Evolutionary conservation across 2,113 vertebrate genomes (phyloP), one percentile per base, ranked within the genome.

Genomic region (Ageneiosus marmoratus): DNA sequence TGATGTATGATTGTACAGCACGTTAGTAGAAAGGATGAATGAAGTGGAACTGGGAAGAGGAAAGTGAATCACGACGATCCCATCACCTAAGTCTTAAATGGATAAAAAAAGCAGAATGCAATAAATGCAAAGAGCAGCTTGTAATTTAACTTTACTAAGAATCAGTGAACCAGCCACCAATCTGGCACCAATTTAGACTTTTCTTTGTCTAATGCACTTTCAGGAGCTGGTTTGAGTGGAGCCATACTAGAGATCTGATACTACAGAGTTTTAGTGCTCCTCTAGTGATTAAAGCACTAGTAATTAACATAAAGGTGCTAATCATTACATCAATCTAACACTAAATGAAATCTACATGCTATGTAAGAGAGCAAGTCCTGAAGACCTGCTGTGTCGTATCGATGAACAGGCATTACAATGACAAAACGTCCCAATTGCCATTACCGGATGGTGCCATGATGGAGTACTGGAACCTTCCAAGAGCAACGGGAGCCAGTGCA

Each of bases 1-100:
- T 90, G 93, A 93, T 92, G 91, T 90, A 91, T 90, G 88, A 86
- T 85, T 86, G 79, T 92, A 94, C 94, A 93, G 93, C 85, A 88
- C 29, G 88, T 87, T 55, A 51, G 48, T 88, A 88, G 86, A 86
- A 29, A 86, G 87, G 89, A 69, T 85, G 37, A 86, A 92, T 88
- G 90, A 89, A 73, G 46, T 70, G 51, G 51, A n/a, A 58, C 29
- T 37, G 77, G 44, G 51, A 77, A 50, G 58, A 69, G 41, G 13
- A 27, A 84, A 37, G 56, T 22, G 22, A 8, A 56, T 72, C 55
- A 32, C 29, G 13, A 67, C 3, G 63, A 58, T 50, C 37, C 12
- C 0, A 44, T 62, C 37, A 44, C 56, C 15, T 6, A 9, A 34
- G 63, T 67, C 18, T 22, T 46, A 78, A 78, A 78, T 29, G 76